These are phyloP conservation scores for Allobates femoralis DNA, from an alignment of 2,797 vertebrate species.

Conservation along the genomic window DNA sequence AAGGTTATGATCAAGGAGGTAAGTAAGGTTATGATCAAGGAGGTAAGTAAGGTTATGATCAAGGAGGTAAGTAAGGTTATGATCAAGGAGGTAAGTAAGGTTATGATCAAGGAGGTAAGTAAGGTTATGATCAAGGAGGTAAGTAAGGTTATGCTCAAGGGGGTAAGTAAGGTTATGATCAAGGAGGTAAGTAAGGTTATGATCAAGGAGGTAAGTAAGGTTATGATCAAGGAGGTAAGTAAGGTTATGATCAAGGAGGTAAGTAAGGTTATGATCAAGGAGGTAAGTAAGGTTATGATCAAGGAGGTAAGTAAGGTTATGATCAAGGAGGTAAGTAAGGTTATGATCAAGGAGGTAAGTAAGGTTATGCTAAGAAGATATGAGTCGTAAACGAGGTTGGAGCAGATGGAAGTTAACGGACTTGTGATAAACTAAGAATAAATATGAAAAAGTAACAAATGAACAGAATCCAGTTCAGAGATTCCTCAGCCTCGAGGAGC, in stretches of 20 bases:
- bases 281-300: background rate
- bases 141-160: background rate
- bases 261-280: background rate
- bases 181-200: too few relatives aligned
- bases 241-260: background rate
- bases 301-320: background rate
- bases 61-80: background rate
- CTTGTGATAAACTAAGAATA: constrained; percentile 8
- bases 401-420: background rate
- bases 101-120: background rate
- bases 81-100: too few relatives aligned
- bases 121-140: background rate
- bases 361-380: background rate
- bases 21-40: background rate
- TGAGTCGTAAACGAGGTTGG: background rate
- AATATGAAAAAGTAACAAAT: background rate
- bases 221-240: too few relatives aligned
- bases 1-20: background rate
- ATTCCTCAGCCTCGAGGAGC: background rate
- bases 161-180: background rate
- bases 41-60: background rate
- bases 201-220: background rate
- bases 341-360: background rate
- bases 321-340: too few relatives aligned
- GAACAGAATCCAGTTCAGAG: background rate